Evolutionary conservation across 2,888 invertebrate genomes (phyloP).

Genomic region (Leistus spinibarbis): DNA sequence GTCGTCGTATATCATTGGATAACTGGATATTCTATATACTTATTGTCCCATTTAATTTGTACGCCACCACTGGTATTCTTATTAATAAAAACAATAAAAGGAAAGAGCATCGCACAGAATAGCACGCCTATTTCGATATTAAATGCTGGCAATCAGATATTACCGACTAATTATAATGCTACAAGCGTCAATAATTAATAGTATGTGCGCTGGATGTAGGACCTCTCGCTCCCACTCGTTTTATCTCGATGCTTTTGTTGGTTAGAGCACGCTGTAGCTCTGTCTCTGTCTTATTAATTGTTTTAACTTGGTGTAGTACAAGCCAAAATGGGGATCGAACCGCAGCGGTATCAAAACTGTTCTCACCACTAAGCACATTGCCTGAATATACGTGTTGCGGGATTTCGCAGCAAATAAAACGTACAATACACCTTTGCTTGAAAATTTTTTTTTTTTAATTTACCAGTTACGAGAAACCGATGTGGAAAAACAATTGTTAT

Average conservation of each 20-base stretch:
- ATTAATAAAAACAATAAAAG: not conserved
- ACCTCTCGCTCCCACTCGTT: not conserved
- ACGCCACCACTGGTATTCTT: not conserved
- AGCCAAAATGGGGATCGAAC: conserved; percentile 8
- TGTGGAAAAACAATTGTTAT: too few relatives aligned
- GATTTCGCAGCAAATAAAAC: too few relatives aligned
- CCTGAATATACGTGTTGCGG: too few relatives aligned
- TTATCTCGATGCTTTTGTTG: not conserved
- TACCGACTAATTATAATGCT: conserved; percentile 44
- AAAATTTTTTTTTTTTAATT: too few relatives aligned
- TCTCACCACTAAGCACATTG: not conserved
- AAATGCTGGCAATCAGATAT: conserved; percentile 42
- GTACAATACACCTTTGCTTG: too few relatives aligned
- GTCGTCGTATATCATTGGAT: too few relatives aligned
- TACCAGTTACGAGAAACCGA: too few relatives aligned
- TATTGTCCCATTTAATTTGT: too few relatives aligned
- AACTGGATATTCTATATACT: too few relatives aligned
- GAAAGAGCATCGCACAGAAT: not conserved
- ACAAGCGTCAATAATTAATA: conserved; percentile 47
- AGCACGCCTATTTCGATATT: conserved; percentile 23
- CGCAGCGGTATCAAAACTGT: conserved; percentile 8
- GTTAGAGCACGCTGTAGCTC: not conserved
- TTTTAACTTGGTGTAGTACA: conserved; percentile 30
- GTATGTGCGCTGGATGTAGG: conserved; percentile 28
- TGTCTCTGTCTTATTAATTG: conserved; percentile 36